Base-by-base conservation (phyloP, 2,797 vertebrate genomes). In the Jordanella pulchra region DNA sequence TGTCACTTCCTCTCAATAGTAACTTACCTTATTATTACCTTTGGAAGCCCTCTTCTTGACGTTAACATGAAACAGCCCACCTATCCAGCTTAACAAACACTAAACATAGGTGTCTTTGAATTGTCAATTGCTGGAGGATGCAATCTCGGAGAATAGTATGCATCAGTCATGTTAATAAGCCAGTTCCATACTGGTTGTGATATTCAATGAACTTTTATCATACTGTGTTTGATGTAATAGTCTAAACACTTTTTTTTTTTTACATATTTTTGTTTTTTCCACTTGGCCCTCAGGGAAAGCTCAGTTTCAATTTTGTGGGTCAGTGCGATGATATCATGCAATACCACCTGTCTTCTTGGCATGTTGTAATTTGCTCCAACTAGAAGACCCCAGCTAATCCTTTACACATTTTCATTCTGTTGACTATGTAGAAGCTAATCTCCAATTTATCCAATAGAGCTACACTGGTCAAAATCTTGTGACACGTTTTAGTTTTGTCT, bases 121-220 rank as follows among this genome's bases (percentile, higher is more conserved):
- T 76, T 25, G 25, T 75, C 61, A 54, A 58, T 6, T 53, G 61
- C 53, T 42, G 50, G 58, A 69, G 44, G 69, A 71, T 30, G 3
- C 76, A 45, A 79, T 66, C 44, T 67, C 76, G n/a, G n/a, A n/a
- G n/a, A n/a, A 73, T 12, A 67, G 44, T 54, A 27, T 68, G 61
- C 67, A 50, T 79, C 39, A 44, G 69, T 79, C 77, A 63, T 63
- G 6, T 25, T 25, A 13, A 44, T n/a, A 42, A 63, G 35, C 60
- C 42, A 23, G n/a, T 63, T 13, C 23, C 23, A 25, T 63, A 13
- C 39, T 25, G n/a, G 23, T 63, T 61, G 32, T n/a, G 32, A 18
- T n/a, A 10, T 39, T 61, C n/a, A 61, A 61, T 39, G 58, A 1
- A 1, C 3, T 39, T 63, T 42, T 25, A 15, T 63, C n/a, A 13